A percentile compares a stretch with the other conserved stretches of the same genome.
Conservation (phyloP, 92 coral and sea anemone species). For the Umimayanthus kanabou region DNA sequence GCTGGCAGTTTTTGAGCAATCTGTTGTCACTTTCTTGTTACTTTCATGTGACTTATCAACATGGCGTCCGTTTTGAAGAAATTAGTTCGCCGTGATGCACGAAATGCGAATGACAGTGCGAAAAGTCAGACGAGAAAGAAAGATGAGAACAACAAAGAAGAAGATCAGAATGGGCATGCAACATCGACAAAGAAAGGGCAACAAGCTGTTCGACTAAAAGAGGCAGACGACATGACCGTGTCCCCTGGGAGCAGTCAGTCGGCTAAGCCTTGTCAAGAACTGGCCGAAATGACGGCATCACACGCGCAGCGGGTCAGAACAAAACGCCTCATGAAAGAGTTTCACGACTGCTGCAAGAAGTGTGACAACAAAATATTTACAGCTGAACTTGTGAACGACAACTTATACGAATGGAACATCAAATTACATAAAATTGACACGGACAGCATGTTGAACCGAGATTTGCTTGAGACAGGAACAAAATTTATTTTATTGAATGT, state of each 20-base stretch:
- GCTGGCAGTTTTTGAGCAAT: not conserved
- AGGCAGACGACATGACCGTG: slow-evolving; percentile 15
- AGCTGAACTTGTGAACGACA: slow-evolving; percentile 87
- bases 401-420: slow-evolving; percentile 88
- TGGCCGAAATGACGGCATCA: slow-evolving; percentile 73
- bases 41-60: slow-evolving; percentile 25
- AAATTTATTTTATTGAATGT: slow-evolving; percentile 82
- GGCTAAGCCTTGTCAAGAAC: slow-evolving; percentile 46
- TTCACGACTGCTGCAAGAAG: slow-evolving; percentile 78
- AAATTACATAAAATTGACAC: slow-evolving; percentile 81
- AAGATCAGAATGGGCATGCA: slow-evolving; percentile 43
- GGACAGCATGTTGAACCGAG: slow-evolving; percentile 86
- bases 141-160: slow-evolving; percentile 58
- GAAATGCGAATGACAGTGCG: slow-evolving; percentile 71
- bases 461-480: slow-evolving; percentile 89
- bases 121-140: slow-evolving; percentile 67
- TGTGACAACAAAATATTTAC: slow-evolving; percentile 79
- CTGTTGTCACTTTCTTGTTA: not conserved
- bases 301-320: slow-evolving; percentile 86
- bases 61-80: slow-evolving; percentile 93
- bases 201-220: slow-evolving; percentile 43
- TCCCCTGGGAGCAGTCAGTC: slow-evolving; percentile 39
- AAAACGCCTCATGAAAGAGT: slow-evolving; percentile 87
- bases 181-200: slow-evolving; percentile 32
- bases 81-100: slow-evolving; percentile 82